Evolutionary conservation across 2,888 invertebrate species (phyloP), one percentile per base, ranked within the genome.

Genomic region (Temnothorax rugatulus): DNA sequence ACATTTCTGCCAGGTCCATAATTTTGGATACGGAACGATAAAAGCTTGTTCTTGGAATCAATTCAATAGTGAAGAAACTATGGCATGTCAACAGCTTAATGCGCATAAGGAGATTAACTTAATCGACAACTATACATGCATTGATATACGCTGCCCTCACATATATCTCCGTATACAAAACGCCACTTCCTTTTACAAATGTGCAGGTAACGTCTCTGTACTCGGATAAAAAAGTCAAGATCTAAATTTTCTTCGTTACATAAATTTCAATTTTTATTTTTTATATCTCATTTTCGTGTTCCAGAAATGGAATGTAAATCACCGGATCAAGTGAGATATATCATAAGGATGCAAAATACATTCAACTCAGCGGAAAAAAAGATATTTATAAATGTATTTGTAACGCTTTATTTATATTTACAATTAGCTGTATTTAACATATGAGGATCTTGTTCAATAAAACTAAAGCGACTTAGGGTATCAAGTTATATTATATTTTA

Each of bases 291-390:
- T 52, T 29, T 82, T 88, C 85, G 82, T 75, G 69, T 95, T 95
- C 86, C 95, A 97, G 97, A 97, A 95, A 95, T 95, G 68, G 96
- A 96, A 84, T 97, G 97, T 91, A 96, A 96, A 81, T 95, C 95
- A 90, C 97, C 97, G 44, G 96, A 97, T 91, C 96, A 97, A 95
- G 96, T 97, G 59, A 95, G 96, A 86, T 93, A 89, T 73, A 91
- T 93, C 4, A 75, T 93, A 52, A 87, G 92, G 52, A 86, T 88
- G 18, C 86, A 86, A 84, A 89, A 84, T 84, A 38, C 86, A 15
- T 63, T 85, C 34, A 88, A 81, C 63, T 83, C 74, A 4, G 71
- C 82, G n/a, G 54, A 50, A 21, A 66, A 68, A 11, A 76, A 57
- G 44, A 25, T 44, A 59, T 29, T 54, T 52, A 25, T 29, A 21